These are phyloP conservation scores for Dioctria rufipes DNA, from an alignment of 2,888 invertebrate species.

Conservation along the genomic window DNA sequence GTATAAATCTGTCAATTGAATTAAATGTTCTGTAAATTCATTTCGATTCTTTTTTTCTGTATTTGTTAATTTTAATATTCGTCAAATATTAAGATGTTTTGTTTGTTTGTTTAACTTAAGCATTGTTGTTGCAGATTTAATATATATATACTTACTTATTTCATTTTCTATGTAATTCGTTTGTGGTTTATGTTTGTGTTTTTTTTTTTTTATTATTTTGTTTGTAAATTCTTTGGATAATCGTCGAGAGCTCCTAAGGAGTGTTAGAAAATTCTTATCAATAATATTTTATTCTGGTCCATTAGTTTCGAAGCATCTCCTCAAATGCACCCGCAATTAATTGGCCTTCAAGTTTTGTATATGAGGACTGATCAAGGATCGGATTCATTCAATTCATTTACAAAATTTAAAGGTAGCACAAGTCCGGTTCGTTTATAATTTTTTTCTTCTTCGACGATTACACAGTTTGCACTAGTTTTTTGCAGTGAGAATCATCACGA, in stretches of 20 bases:
- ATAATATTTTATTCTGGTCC: slow-evolving; percentile 46
- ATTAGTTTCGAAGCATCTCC: slow-evolving; percentile 46
- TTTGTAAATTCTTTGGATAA: slow-evolving; percentile 47
- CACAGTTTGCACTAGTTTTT: slow-evolving; percentile 78
- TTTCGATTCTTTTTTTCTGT: slow-evolving; percentile 20
- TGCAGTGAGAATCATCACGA: slow-evolving; percentile 87
- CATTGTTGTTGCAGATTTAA: slow-evolving; percentile 27
- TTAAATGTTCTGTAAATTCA: slow-evolving; percentile 38
- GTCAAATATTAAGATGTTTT: slow-evolving; percentile 17
- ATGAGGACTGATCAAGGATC: neutral
- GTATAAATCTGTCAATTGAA: slow-evolving; percentile 4
- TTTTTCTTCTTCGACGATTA: slow-evolving; percentile 63
- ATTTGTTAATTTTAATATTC: slow-evolving; percentile 26
- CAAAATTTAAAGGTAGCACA: slow-evolving; percentile 37
- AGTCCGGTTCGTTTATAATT: slow-evolving; percentile 58
- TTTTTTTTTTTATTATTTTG: neutral
- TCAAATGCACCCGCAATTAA: slow-evolving; percentile 17
- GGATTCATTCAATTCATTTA: neutral
- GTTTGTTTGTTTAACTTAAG: slow-evolving; percentile 8
- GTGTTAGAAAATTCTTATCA: slow-evolving; percentile 49
- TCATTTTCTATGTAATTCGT: neutral
- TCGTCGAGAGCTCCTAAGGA: slow-evolving; percentile 50
- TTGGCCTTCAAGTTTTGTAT: slow-evolving; percentile 42
- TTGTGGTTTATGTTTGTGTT: slow-evolving; percentile 3
- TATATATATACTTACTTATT: slow-evolving; percentile 16